Base-by-base conservation (phyloP, 92 coral and sea anemone genomes). In the Scolanthus callimorphus region DNA sequence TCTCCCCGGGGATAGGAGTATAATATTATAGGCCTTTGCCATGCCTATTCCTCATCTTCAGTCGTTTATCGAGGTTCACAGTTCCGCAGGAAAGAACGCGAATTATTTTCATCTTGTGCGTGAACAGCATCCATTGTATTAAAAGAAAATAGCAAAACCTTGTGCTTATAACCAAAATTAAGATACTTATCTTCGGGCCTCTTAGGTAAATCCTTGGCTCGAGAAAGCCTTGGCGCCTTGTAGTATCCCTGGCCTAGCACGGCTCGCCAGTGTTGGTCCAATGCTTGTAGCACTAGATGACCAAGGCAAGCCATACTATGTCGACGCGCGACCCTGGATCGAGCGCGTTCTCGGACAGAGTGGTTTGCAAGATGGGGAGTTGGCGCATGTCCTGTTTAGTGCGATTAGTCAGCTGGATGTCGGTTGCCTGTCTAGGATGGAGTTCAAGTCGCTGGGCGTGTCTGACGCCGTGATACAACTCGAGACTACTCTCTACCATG, bases 401-500 rank as follows among this genome's bases (percentile, higher is more conserved):
- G 15, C 60, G n/a, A 25, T 73, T 49, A 29, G 28, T 12, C 24
- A 55, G 46, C 49, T 53, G 25, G 29, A 46, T 13, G 23, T 62
- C 46, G 29, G 44, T 26, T 22, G 38, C 2, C 55, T 71, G 25
- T 77, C 76, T 34, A 20, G 59, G 19, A 29, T 83, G 45, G 67
- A 63, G 50, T 83, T 83, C 55, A 27, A 47, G 2, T 51, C 57
- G 21, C 51, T 83, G 11, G 46, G 51, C 10, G 20, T 63, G 55
- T 25, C 60, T 20, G 62, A 53, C 17, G 30, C 46, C 48, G 51
- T 78, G 0, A 53, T 49, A 19, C 81, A 65, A 54, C 58, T 84
- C 4, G 82, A 84, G 45, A 64, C 82, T 20, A 65, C 73, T 51
- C 53, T 84, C 49, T 54, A 48, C 9, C 25, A 57, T 12, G 71